Base-by-base conservation (phyloP, 2,888 invertebrate genomes). In the Rapana venosa region DNA sequence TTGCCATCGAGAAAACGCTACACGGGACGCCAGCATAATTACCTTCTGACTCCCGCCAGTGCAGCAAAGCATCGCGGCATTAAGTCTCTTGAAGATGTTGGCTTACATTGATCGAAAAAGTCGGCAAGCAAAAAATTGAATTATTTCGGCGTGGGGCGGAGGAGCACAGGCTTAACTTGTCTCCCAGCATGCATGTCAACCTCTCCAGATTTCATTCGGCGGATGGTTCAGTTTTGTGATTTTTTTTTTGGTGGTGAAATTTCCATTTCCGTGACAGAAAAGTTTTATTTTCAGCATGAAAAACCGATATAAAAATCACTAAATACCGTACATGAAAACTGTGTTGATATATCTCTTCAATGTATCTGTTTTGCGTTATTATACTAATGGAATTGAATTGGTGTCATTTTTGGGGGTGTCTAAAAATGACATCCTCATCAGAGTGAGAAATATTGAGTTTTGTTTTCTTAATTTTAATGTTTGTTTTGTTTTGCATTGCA, bases 101-200 rank as follows among this genome's bases (percentile, higher is more conserved):
- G 86, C 86, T 86, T 66, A 35, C 86, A 66, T 86, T 86, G 86
- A 35, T 86, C 32, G 86, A 30, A 15, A 66, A 86, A 56, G 86
- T 61, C 30, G 35, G 58, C n/a, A 66, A 66, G 56, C 58, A 35
- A 35, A 66, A 86, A 86, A 86, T 86, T 56, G 66, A 17, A 86
- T 86, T 66, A 86, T 35, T 86, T 66, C 61, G 58, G 58, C 47
- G 36, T n/a, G 36, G 84, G 58, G 17, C 58, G 5, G 30, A 22
- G n/a, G 84, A 56, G 11, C 30, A 6, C 74, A 47, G 83, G 17
- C n/a, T 36, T 56, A 85, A 30, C 36, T 30, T 30, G 56, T 30
- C 26, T 22, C 22, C 4, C 47, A 5, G 47, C 47, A 47, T 47
- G 47, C 81, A 83, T 83, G 81, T 83, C 81, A 83, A 83, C 81